Evolutionary conservation across 2,797 vertebrate species (phyloP).

Genomic region (Periophthalmus magnuspinnatus): DNA sequence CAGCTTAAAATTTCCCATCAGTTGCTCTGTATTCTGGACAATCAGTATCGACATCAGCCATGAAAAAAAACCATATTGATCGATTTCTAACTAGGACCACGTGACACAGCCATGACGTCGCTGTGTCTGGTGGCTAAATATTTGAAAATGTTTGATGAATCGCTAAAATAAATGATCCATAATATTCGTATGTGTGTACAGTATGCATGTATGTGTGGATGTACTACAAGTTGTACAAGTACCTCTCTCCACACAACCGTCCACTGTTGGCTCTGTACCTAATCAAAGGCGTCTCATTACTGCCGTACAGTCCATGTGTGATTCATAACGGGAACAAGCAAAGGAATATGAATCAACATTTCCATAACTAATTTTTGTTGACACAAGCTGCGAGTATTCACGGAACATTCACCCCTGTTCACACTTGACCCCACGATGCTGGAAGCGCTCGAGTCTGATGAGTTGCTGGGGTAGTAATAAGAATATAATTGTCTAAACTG

Average conservation of each 20-base stretch:
- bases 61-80: too few species aligned
- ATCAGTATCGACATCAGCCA: too few species aligned
- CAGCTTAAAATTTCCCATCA: too few species aligned
- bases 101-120: neutral
- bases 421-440: neutral
- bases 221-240: neutral
- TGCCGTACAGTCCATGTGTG: neutral
- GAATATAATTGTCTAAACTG: constrained; percentile 10
- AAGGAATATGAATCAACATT: neutral
- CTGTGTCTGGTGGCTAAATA: neutral
- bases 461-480: constrained; percentile 5
- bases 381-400: neutral
- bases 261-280: neutral
- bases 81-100: too few species aligned
- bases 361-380: neutral
- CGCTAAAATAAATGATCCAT: neutral
- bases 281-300: neutral
- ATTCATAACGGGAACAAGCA: neutral
- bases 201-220: too few species aligned
- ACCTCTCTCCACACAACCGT: neutral
- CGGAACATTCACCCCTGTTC: neutral
- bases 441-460: neutral
- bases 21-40: too few species aligned
- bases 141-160: neutral
- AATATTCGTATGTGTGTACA: too few species aligned